Evolutionary conservation across 2,113 vertebrate genomes (phyloP).

Genomic region (Pelecanoides urinatrix): DNA sequence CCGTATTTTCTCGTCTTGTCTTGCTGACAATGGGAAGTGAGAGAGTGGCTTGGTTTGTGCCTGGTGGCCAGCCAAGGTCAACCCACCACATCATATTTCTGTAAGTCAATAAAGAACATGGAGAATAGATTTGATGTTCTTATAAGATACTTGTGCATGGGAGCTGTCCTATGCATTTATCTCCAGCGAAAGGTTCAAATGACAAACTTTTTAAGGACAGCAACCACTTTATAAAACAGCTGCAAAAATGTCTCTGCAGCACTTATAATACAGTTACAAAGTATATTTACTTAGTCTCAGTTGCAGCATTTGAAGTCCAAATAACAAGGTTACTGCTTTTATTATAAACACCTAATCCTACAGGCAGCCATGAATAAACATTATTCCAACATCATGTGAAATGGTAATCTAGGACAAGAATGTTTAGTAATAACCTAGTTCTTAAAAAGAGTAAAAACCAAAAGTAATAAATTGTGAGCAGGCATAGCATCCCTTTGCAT

Average conservation of each 20-base stretch:
- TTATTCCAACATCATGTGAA: neutral
- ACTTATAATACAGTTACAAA: neutral
- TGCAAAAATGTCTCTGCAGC: neutral
- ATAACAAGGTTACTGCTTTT: neutral
- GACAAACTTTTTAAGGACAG: neutral
- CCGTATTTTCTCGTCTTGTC: neutral
- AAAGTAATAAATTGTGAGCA: neutral
- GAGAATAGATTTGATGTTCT: neutral
- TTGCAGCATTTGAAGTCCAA: neutral
- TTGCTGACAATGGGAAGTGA: neutral
- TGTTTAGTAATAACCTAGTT: neutral
- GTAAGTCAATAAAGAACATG: neutral
- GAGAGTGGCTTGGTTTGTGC: accelerated
- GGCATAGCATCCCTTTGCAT: neutral
- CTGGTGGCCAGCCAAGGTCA: neutral
- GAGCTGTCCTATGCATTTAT: neutral
- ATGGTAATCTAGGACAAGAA: neutral
- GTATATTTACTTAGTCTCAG: neutral
- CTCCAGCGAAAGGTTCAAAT: neutral
- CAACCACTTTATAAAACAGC: neutral
- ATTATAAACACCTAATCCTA: neutral
- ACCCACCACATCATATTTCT: neutral
- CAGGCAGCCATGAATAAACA: neutral
- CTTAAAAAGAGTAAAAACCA: neutral
- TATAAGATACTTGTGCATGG: neutral